Evolutionary conservation across 1,140 invertebrate genomes (phyloP), one percentile per base, ranked within the genome.

Genomic region (Zaprionus ornatus): DNA sequence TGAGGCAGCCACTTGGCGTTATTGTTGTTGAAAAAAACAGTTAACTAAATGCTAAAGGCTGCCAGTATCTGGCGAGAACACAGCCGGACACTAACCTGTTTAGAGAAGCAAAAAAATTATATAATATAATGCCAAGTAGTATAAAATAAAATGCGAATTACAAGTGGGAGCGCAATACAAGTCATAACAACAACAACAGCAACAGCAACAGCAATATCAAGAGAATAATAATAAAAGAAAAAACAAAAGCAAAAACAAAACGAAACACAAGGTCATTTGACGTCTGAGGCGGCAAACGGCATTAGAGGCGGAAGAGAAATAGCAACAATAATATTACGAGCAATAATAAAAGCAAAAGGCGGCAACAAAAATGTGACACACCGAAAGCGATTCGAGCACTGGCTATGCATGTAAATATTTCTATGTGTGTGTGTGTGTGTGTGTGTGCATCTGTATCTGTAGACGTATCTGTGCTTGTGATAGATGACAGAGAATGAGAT

Each of bases 291-390:
- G 69, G 42, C 69, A 55, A 45, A 54, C 64, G 61, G 73, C 77
- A 77, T 87, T 80, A 82, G 77, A 88, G 87, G 80, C 83, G 83
- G 83, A 87, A 87, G 83, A 83, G 77, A 83, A 84, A 87, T 74
- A 74, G 82, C 81, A 73, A 83, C 64, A 74, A 77, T 73, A 85
- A 86, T 86, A 85, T 72, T 80, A 80, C 56, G 23, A 76, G 71
- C 72, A 77, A 80, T 73, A 77, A 77, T 77, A 81, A 79, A 81
- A 65, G 52, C 68, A 74, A 79, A 75, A 63, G 61, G 40, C 80
- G 68, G 66, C 56, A 45, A 66, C 54, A 70, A 79, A 82, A 83
- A 77, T 87, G 83, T 87, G 84, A 87, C 83, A 87, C 83, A 88
- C 83, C 83, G 70, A 88, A 78, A 83, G 77, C 83, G 69, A 69